Evolutionary conservation across 2,797 vertebrate species (phyloP), one percentile per base, ranked within the genome.

Genomic region (Hozukius guyotensis): DNA sequence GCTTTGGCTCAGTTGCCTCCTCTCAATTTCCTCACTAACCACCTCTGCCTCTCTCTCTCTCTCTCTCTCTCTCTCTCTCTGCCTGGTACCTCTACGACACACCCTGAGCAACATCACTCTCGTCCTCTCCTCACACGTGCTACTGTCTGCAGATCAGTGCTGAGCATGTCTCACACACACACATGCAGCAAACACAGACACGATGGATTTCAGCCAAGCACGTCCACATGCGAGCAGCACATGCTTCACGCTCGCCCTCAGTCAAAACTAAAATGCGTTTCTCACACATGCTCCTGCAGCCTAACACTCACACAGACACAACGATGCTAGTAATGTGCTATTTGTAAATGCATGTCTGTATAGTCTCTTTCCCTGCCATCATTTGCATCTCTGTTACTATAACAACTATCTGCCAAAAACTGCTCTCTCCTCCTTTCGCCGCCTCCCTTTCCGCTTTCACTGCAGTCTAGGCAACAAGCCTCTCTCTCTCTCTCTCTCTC

Each of bases 361-460:
- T 59, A 60, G 63, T 82, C 34, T 70, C 31, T 27, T 70, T 72
- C 77, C 61, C 61, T 81, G 70, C 36, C 71, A 82, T 82, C 78
- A 83, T 78, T 76, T 85, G 78, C 79, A 92, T 88, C 46, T 57
- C 82, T 72, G 89, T 93, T 92, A 88, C 90, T 85, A 92, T 91
- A 92, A 92, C 90, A 91, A 92, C 90, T 87, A 85, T 75, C 70
- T 63, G 31, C 72, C 71, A 67, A 78, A 89, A 80, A 56, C 55
- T 14, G 60, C 76, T 87, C 74, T 64, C 61, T 79, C 53, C 65
- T 75, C 61, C 46, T 27, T 59, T 80, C 3, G 5, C 72, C 2
- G 8, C 75, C 77, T 82, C 81, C 72, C 78, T 76, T 80, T 80
- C 83, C 5, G 13, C 65, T 82, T 82, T 56, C 71, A 77, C 89